These are phyloP conservation scores for Nyctalus aviator DNA, from an alignment of 2,797 vertebrate species.

Conservation along the genomic window DNA sequence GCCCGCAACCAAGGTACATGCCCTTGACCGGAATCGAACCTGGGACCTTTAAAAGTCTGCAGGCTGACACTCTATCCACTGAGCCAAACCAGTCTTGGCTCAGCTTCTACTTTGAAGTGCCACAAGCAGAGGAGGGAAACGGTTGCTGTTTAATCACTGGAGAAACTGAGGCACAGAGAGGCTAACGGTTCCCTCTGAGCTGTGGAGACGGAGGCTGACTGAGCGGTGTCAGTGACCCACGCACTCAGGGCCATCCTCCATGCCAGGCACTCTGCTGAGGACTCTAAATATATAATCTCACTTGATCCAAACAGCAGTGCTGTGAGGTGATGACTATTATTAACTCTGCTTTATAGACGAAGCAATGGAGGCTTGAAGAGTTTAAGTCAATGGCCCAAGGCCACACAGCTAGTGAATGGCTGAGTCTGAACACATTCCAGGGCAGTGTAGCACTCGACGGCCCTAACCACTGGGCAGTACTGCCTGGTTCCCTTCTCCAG, in stretches of 20 bases:
- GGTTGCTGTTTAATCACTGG: background rate
- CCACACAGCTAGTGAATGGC: background rate
- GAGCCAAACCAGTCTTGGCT: too few species aligned
- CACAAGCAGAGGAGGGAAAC: background rate
- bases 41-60: too few species aligned
- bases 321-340: constrained; percentile 16
- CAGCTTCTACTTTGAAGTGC: background rate
- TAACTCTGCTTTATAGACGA: constrained; percentile 47
- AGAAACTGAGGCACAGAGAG: constrained; percentile 12
- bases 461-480: rapidly evolving
- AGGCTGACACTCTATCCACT: too few species aligned
- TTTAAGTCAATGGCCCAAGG: background rate
- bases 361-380: background rate
- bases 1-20: too few species aligned
- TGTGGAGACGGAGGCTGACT: background rate
- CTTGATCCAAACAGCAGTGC: constrained; percentile 12
- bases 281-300: background rate
- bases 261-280: background rate
- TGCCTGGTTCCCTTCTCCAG: background rate
- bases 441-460: background rate
- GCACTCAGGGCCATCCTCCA: background rate
- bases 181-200: background rate
- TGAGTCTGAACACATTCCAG: background rate
- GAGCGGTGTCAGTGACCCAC: background rate
- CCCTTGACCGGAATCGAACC: too few species aligned